Evolutionary conservation across 1,140 invertebrate species (phyloP).

Genomic region (Lutraria rhynchaena): DNA sequence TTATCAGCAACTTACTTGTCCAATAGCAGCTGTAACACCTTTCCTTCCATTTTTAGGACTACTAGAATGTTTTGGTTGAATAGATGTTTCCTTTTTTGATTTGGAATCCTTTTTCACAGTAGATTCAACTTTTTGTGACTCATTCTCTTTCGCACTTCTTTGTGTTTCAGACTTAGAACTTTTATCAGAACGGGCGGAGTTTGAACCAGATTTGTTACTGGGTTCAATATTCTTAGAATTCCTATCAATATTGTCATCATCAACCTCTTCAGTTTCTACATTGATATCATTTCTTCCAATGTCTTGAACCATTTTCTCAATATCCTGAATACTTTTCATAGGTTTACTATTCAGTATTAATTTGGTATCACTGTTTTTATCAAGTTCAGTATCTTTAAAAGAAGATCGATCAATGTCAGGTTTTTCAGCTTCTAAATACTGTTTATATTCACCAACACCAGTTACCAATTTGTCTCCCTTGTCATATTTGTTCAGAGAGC

Average conservation of each 20-base stretch:
- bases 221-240: not conserved
- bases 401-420: slow-evolving; percentile 58
- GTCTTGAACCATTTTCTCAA: slow-evolving; percentile 42
- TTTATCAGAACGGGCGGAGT: not conserved
- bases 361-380: slow-evolving; percentile 15
- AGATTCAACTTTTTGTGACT: not conserved
- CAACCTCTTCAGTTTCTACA: not conserved
- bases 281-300: slow-evolving; percentile 25
- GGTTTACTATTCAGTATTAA: not conserved
- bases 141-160: not conserved
- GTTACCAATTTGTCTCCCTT: not conserved
- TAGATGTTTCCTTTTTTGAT: slow-evolving; percentile 31
- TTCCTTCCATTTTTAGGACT: slow-evolving; percentile 48
- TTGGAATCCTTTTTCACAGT: not conserved
- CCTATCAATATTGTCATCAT: not conserved
- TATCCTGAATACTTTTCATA: slow-evolving; percentile 12
- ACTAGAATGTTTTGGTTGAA: slow-evolving; percentile 51
- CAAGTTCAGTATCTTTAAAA: not conserved
- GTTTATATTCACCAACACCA: slow-evolving; percentile 59
- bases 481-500: not conserved
- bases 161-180: not conserved
- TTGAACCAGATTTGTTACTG: not conserved
- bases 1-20: slow-evolving; percentile 59
- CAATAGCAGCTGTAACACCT: slow-evolving; percentile 59
- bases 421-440: slow-evolving; percentile 68